Percentiles rank a stretch among this genome's conserved stretches.
phyloP scores from a whole-genome alignment of 2,113 vertebrate species.

The Colossoma macropomum region DNA sequence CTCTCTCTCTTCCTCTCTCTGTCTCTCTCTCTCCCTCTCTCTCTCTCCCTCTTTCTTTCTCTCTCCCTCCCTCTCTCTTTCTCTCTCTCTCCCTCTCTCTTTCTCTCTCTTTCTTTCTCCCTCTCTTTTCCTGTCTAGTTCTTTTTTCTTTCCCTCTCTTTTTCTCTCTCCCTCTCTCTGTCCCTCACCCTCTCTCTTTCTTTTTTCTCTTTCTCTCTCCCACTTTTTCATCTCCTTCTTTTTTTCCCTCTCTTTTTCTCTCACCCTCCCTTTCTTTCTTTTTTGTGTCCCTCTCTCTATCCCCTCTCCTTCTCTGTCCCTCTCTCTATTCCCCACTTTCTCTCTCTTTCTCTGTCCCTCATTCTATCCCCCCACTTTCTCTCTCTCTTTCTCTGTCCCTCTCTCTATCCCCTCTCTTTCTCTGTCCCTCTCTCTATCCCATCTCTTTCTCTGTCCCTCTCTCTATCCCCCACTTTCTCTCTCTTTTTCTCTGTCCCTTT shows the following conservation, averaged over 20 bases:
- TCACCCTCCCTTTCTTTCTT: not conserved
- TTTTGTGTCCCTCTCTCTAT: not conserved
- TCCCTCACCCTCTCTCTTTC: not conserved
- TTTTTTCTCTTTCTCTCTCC: not conserved
- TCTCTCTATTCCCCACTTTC: not conserved
- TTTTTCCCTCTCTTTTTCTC: not conserved
- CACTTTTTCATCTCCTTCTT: not conserved
- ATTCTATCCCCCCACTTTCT: too few relatives aligned
- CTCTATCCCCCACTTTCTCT: too few relatives aligned
- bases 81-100: not conserved
- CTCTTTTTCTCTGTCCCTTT: too few relatives aligned
- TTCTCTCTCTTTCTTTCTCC: not conserved
- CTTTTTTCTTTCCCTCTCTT: not conserved
- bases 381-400: not conserved
- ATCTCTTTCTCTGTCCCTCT: not conserved
- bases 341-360: not conserved
- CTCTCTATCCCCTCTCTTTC: not conserved
- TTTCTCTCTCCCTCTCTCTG: not conserved
- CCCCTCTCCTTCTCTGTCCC: not conserved
- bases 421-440: not conserved
- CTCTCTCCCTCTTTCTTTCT: not conserved
- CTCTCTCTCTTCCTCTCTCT: not conserved
- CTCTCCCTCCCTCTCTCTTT: not conserved
- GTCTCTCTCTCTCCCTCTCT: not conserved
- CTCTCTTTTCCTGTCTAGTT: not conserved